Percentiles rank a stretch among this genome's conserved stretches.
phyloP scores from a whole-genome alignment of 2,888 invertebrate genomes.

The Thyatira batis region DNA sequence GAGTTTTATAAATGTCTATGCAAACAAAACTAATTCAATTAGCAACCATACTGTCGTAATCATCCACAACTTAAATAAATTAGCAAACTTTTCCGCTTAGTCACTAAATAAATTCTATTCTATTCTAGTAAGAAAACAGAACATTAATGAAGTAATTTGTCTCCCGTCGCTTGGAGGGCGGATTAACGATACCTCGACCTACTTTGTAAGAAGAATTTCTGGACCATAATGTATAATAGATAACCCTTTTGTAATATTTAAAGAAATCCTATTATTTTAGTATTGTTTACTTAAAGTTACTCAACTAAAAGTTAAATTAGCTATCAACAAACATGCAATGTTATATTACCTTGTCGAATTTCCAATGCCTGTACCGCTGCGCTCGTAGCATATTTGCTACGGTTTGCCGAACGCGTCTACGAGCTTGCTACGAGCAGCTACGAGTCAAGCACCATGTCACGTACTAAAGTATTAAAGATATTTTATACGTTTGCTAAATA shows the following conservation, averaged over 20 bases:
- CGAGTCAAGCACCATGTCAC: not conserved
- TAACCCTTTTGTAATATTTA: not conserved
- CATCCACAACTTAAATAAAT: not conserved
- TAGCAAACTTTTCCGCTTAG: not conserved
- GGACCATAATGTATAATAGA: not conserved
- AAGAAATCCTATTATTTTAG: too few species aligned
- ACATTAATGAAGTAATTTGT: constrained; percentile 45
- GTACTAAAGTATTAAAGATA: not conserved
- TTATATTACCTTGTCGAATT: not conserved
- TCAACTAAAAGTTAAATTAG: too few species aligned
- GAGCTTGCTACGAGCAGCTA: not conserved
- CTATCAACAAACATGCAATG: too few species aligned
- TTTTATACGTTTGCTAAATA: not conserved
- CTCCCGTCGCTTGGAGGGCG: constrained; percentile 34
- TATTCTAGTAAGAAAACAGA: constrained; percentile 27
- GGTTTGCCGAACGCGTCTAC: not conserved
- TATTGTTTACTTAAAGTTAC: too few species aligned
- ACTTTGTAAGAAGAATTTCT: constrained; percentile 1
- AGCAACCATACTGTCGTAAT: not conserved
- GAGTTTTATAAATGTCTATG: not conserved
- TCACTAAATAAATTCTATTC: constrained; percentile 1
- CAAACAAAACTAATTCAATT: not conserved
- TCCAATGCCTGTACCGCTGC: not conserved
- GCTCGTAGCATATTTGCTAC: not conserved
- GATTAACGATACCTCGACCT: constrained; percentile 34